Base-by-base conservation (phyloP, 2,797 vertebrate genomes). In the Smutsia gigantea region DNA sequence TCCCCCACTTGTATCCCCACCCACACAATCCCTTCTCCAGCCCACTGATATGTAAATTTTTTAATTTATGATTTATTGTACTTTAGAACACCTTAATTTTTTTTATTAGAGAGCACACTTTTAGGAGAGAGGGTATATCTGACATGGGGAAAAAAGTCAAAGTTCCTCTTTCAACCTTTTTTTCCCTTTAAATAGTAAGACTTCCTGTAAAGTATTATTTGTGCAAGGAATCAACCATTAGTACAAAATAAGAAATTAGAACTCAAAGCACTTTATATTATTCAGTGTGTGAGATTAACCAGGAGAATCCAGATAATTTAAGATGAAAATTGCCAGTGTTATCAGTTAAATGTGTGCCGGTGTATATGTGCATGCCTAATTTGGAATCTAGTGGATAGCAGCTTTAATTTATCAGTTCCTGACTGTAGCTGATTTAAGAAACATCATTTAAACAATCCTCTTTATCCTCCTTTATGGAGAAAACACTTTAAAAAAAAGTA, bases 391-490 rank as follows among this genome's bases (percentile, higher is more conserved):
- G 42, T 18, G 12, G 27, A 19, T 79, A 51, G 69, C 66, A n/a
- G 51, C 75, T 81, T 95, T 90, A 92, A 96, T 90, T 93, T 93
- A 87, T 94, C 84, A 92, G 83, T 95, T 95, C 84, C 49, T 37
- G 49, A 51, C 39, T 89, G 12, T 71, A 74, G 83, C 42, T 92
- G 72, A 92, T 82, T 86, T 93, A 66, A 46, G 74, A 97, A 85
- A 93, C 14, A 11, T 34, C 77, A 57, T 57, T 97, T 90, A 94
- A 75, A 87, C 85, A 66, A 82, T 84, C 37, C 68, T 77, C 63
- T 68, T 34, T 88, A 87, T 27, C 15, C 61, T 72, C 42, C 46
- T 87, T 91, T 57, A 84, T 63, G 85, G 91, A 91, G 81, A 96
- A 96, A 91, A 84, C 42, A 88, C 46, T 89, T 90, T 25, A 6